A percentile compares a stretch with the other conserved stretches of the same genome.
phyloP scores from a whole-genome alignment of 2,113 vertebrate genomes.

The Fulmarus glacialis region DNA sequence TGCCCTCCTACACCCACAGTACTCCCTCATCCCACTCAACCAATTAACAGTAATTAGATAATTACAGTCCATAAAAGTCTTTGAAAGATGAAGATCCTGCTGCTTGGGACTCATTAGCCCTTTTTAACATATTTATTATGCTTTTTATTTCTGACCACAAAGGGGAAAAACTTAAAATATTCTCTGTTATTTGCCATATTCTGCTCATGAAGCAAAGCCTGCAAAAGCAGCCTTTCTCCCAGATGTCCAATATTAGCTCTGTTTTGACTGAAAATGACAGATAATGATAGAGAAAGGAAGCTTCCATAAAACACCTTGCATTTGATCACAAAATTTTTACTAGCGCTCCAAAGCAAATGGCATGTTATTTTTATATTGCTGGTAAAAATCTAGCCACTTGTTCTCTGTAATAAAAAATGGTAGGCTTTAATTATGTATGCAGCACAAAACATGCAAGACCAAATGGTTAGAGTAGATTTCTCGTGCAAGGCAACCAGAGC shows the following conservation, averaged over 20 bases:
- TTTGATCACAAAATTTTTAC: background rate
- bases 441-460: background rate
- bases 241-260: conserved; percentile 2
- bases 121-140: conserved; percentile 58
- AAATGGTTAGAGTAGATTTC: background rate
- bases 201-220: conserved; percentile 13
- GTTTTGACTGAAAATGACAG: conserved; percentile 36
- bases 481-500: background rate
- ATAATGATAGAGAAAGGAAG: background rate
- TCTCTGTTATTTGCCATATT: background rate
- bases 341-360: background rate
- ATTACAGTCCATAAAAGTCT: conserved; percentile 61
- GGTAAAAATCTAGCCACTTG: conserved; percentile 16
- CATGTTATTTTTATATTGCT: background rate
- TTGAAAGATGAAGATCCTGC: conserved; percentile 36
- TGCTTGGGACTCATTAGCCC: conserved; percentile 55
- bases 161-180: conserved; percentile 31
- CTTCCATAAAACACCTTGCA: conserved; percentile 10
- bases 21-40: conserved; percentile 32
- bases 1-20: background rate
- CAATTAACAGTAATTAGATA: conserved; percentile 72
- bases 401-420: background rate
- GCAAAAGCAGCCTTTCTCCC: conserved; percentile 5
- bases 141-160: conserved; percentile 56
- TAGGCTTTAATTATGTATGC: background rate